Percentiles rank a stretch among this genome's conserved stretches.
These are phyloP conservation scores for Eupsittula cactorum DNA, from an alignment of 2,113 vertebrate genomes.

Conservation along the genomic window DNA sequence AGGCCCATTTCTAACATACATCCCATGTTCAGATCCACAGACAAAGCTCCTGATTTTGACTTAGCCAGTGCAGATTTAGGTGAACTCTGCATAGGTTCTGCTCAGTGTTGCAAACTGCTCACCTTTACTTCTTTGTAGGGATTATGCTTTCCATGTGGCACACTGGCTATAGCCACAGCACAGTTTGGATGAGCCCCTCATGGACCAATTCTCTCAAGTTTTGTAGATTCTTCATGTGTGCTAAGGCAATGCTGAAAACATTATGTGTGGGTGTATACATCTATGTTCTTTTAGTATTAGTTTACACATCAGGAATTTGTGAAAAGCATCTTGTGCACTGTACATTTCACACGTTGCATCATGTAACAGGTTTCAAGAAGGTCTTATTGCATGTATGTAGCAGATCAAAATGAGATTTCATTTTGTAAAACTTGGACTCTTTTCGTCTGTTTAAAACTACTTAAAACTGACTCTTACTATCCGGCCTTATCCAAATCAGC, in stretches of 20 bases:
- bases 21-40: not conserved
- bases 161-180: not conserved
- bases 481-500: not conserved
- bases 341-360: accelerated
- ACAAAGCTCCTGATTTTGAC: not conserved
- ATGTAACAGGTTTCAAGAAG: not conserved
- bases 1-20: accelerated
- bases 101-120: accelerated
- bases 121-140: not conserved
- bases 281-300: not conserved
- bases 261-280: not conserved
- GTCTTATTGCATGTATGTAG: not conserved
- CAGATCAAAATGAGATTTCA: not conserved
- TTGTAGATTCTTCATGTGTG: not conserved
- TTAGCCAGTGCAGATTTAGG: not conserved
- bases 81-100: not conserved
- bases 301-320: not conserved
- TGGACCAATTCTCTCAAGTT: not conserved
- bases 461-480: not conserved
- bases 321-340: accelerated
- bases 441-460: not conserved
- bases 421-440: not conserved
- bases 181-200: not conserved
- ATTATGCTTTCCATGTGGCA: not conserved
- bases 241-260: not conserved